Percentiles rank a stretch among this genome's conserved stretches.
phyloP scores from a whole-genome alignment of 2,888 invertebrate genomes.

The Zaprionus bogoriensis region DNA sequence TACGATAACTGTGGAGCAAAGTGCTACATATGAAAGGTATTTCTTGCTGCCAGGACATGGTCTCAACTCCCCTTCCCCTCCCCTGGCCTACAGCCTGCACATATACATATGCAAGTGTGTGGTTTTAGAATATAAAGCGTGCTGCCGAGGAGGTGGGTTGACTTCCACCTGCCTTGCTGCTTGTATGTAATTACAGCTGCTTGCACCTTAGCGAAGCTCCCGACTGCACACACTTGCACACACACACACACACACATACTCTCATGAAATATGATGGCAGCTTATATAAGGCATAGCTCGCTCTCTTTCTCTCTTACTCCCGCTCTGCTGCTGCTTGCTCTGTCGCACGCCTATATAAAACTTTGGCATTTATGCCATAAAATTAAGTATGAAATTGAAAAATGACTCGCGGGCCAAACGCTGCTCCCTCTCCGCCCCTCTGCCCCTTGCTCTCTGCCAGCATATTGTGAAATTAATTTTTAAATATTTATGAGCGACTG shows the following conservation, averaged over 20 bases:
- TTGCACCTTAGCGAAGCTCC: slow-evolving; percentile 58
- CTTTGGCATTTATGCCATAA: slow-evolving; percentile 73
- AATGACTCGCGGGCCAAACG: slow-evolving; percentile 57
- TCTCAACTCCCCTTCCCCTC: neutral
- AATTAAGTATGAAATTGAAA: slow-evolving; percentile 79
- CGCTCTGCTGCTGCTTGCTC: neutral
- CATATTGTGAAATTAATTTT: slow-evolving; percentile 81
- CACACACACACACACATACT: slow-evolving; percentile 16
- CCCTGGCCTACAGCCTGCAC: neutral
- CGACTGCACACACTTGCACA: no score
- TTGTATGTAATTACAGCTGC: slow-evolving; percentile 65
- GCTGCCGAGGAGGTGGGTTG: no score
- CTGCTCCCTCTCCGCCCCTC: slow-evolving; percentile 1
- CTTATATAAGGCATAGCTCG: slow-evolving; percentile 49
- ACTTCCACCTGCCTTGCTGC: neutral
- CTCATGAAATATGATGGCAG: slow-evolving; percentile 66
- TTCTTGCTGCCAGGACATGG: slow-evolving; percentile 34
- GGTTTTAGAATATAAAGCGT: slow-evolving; percentile 66
- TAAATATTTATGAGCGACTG: slow-evolving; percentile 78
- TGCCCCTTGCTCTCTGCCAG: slow-evolving; percentile 3
- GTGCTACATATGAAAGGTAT: slow-evolving; percentile 75
- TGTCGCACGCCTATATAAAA: slow-evolving; percentile 39
- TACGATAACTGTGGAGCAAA: slow-evolving; percentile 73
- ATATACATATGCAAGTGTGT: slow-evolving; percentile 57
- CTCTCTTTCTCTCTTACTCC: neutral